Evolutionary conservation across 2,888 invertebrate genomes (phyloP).

Genomic region (Trissolcus japonicus): DNA sequence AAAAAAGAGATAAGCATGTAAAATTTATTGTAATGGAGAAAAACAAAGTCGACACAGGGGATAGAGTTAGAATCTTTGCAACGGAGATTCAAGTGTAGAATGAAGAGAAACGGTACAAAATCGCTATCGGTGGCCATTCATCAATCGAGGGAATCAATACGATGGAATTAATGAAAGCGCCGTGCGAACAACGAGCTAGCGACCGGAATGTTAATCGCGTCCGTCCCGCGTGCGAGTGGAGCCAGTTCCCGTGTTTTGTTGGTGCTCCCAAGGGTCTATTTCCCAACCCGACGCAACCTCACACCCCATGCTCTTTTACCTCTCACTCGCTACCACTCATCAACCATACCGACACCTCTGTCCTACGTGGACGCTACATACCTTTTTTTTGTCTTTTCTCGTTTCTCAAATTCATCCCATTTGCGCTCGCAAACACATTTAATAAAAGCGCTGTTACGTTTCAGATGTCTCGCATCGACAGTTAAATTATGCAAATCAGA

Average conservation of each 20-base stretch:
- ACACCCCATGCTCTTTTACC: slow-evolving; percentile 58
- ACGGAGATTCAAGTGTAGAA: slow-evolving; percentile 51
- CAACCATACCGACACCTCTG: slow-evolving; percentile 59
- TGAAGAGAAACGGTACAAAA: slow-evolving; percentile 68
- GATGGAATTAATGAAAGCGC: slow-evolving; percentile 77
- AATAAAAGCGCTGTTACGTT: slow-evolving; percentile 12
- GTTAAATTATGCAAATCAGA: not conserved
- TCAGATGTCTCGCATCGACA: slow-evolving; percentile 3
- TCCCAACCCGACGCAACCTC: slow-evolving; percentile 50
- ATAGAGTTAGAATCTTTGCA: slow-evolving; percentile 52
- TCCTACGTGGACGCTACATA: slow-evolving; percentile 38
- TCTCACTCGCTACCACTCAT: slow-evolving; percentile 53
- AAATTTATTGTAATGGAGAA: slow-evolving; percentile 9
- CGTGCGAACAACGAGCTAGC: slow-evolving; percentile 76
- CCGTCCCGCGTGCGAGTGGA: slow-evolving; percentile 72
- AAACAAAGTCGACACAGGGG: slow-evolving; percentile 26
- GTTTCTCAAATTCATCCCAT: slow-evolving; percentile 23
- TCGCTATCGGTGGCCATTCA: slow-evolving; percentile 77
- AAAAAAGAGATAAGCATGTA: slow-evolving; percentile 10
- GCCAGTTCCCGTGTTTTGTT: slow-evolving; percentile 67
- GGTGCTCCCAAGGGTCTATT: slow-evolving; percentile 63
- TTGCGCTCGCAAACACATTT: slow-evolving; percentile 24
- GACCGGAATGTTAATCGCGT: slow-evolving; percentile 77
- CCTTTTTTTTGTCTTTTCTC: slow-evolving; percentile 31
- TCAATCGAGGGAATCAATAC: slow-evolving; percentile 77